These are phyloP conservation scores for Siderastrea siderea DNA, from an alignment of 92 coral and sea anemone genomes.

Conservation along the genomic window DNA sequence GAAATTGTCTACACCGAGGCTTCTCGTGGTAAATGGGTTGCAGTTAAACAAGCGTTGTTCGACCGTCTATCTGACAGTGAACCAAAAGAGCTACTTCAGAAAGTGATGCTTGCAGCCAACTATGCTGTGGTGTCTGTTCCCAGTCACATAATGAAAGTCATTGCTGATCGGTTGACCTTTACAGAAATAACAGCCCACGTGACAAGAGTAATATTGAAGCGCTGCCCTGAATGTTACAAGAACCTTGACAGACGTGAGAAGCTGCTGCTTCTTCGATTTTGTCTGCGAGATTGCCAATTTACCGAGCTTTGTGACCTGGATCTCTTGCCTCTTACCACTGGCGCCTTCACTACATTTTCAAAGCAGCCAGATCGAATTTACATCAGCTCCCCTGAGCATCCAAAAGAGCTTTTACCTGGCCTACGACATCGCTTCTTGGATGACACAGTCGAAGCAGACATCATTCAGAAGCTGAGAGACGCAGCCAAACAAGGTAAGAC, in stretches of 20 bases:
- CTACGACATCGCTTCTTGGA: constrained; percentile 67
- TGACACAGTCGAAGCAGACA: constrained; percentile 39
- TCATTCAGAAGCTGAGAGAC: constrained; percentile 36
- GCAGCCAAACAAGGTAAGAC: constrained; percentile 55
- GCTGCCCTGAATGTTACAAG: constrained; percentile 27
- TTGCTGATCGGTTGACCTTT: not conserved
- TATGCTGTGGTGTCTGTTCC: constrained; percentile 74
- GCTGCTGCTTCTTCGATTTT: constrained; percentile 70
- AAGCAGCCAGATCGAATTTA: constrained; percentile 31
- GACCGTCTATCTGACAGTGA: constrained; percentile 25
- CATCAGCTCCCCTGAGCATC: constrained; percentile 72
- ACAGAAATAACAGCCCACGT: not conserved
- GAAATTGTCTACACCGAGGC: constrained; percentile 56
- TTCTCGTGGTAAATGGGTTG: constrained; percentile 69
- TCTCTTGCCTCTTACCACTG: constrained; percentile 79
- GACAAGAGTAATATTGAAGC: not conserved
- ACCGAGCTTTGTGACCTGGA: constrained; percentile 58
- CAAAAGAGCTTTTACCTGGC: constrained; percentile 77
- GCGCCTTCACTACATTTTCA: constrained; percentile 59
- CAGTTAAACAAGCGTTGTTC: constrained; percentile 38
- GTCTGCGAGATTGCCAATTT: constrained; percentile 66
- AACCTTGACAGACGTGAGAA: constrained; percentile 38
- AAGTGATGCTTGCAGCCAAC: constrained; percentile 38
- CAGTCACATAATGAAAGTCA: constrained; percentile 43
- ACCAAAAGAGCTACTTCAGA: constrained; percentile 32